Percentiles rank a stretch among this genome's conserved stretches.
Evolutionary conservation across 2,888 invertebrate genomes (phyloP).

Genomic region (Gortyna flavago): DNA sequence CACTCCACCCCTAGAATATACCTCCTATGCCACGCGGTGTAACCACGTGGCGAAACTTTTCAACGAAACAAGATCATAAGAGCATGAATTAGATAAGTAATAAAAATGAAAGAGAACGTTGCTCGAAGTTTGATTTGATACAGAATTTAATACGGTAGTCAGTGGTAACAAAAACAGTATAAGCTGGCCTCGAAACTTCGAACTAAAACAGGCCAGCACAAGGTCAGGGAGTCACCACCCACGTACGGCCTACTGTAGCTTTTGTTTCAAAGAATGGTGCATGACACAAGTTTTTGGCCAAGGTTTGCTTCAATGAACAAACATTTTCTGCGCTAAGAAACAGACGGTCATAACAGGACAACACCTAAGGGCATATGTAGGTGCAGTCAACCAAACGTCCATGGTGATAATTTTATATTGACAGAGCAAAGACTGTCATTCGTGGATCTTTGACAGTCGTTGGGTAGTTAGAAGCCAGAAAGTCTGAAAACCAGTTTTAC

Average conservation of each 20-base stretch:
- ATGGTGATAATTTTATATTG: not conserved
- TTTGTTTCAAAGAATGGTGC: not conserved
- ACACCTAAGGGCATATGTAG: not conserved
- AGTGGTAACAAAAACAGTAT: not conserved
- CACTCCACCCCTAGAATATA: conserved; percentile 2
- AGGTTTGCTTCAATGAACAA: no score
- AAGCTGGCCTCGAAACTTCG: not conserved
- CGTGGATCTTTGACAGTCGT: not conserved
- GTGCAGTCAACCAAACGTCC: not conserved
- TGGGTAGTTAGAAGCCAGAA: no score
- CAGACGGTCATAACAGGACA: no score
- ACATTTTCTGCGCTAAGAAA: not conserved
- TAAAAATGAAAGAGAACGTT: not conserved
- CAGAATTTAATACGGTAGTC: not conserved
- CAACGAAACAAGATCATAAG: not conserved
- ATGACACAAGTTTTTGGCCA: no score
- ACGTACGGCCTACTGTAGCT: not conserved
- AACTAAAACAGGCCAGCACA: not conserved
- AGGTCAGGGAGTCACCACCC: not conserved
- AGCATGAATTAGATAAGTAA: not conserved
- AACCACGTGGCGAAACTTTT: conserved; percentile 32
- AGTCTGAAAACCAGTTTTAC: no score
- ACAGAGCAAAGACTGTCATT: not conserved
- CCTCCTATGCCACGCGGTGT: conserved; percentile 31
- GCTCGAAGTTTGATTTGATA: not conserved